A percentile compares a stretch with the other conserved stretches of the same genome.
These are phyloP conservation scores for Patella ulyssiponensis DNA, from an alignment of 2,888 invertebrate species.

Conservation along the genomic window DNA sequence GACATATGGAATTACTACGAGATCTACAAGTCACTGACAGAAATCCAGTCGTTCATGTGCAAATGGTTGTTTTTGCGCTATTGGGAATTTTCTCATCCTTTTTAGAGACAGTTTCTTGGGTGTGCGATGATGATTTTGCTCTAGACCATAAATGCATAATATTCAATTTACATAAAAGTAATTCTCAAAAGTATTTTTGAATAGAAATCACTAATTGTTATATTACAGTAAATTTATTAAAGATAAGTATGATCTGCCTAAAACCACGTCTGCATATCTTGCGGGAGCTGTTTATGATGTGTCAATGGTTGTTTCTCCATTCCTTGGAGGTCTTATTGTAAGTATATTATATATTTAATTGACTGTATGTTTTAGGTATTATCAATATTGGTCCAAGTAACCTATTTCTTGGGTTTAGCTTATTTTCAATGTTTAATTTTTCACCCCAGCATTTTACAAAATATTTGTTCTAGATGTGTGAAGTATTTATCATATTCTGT, in stretches of 20 bases:
- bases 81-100: neutral
- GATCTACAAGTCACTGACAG: no score
- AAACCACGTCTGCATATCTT: conserved; percentile 64
- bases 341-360: conserved; percentile 43
- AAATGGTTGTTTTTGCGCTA: neutral
- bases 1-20: no score
- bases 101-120: neutral
- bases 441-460: no score
- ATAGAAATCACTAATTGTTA: conserved; percentile 8
- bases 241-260: conserved; percentile 61
- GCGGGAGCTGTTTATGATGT: conserved; percentile 72
- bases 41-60: neutral
- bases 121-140: neutral
- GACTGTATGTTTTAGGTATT: no score
- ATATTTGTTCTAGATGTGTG: no score
- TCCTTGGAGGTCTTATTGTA: conserved; percentile 71
- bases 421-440: no score
- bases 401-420: no score
- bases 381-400: no score
- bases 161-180: no score
- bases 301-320: conserved; percentile 71
- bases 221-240: conserved; percentile 68
- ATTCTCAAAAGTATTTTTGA: neutral
- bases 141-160: neutral
- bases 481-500: no score